phyloP scores from a whole-genome alignment of 2,888 invertebrate species.

The Zaprionus obscuricornis region DNA sequence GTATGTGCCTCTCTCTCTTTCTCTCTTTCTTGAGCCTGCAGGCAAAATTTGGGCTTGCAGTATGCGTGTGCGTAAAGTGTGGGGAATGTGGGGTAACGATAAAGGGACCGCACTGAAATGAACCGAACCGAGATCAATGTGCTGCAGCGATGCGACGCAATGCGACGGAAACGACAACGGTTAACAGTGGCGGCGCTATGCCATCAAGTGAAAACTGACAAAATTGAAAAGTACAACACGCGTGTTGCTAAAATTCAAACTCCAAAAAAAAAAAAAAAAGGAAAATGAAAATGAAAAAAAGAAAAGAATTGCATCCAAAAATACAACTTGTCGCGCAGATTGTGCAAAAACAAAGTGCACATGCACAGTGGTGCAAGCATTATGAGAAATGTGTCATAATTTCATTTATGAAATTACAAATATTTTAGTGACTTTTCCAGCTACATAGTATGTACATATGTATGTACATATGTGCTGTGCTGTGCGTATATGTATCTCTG shows the following conservation, averaged over 20 bases:
- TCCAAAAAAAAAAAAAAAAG: too few relatives aligned
- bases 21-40: neutral
- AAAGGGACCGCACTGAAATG: conserved; percentile 27
- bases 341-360: conserved; percentile 13
- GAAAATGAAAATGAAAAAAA: too few relatives aligned
- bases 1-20: neutral
- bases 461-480: neutral
- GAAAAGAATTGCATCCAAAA: conserved; percentile 49
- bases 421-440: too few relatives aligned
- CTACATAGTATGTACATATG: neutral
- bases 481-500: conserved; percentile 1
- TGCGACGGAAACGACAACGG: too few relatives aligned
- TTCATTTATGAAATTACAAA: neutral
- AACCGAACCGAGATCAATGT: conserved; percentile 32
- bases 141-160: too few relatives aligned
- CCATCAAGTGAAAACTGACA: conserved; percentile 34
- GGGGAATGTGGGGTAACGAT: conserved; percentile 4
- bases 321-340: conserved; percentile 32
- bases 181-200: too few relatives aligned
- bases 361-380: conserved; percentile 32
- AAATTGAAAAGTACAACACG: conserved; percentile 13
- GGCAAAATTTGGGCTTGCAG: neutral
- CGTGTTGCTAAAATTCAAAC: conserved; percentile 24
- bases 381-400: conserved; percentile 1
- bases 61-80: conserved; percentile 2